These are phyloP conservation scores for Eubasilissa regina DNA, from an alignment of 1,140 invertebrate species.

Conservation along the genomic window DNA sequence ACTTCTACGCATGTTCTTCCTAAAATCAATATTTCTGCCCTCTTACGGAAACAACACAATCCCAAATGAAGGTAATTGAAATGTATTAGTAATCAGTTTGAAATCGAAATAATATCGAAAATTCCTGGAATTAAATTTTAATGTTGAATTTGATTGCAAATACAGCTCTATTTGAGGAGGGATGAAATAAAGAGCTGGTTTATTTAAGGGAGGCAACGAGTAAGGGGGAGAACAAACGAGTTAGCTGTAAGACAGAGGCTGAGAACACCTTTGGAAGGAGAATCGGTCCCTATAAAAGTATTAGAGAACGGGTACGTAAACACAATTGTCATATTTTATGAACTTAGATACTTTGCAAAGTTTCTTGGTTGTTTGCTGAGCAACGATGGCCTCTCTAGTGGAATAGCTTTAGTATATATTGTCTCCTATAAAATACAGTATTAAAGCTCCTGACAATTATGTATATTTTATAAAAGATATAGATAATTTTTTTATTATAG, in stretches of 20 bases:
- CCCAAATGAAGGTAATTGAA: background rate
- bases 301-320: conserved; percentile 46
- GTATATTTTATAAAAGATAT: no score
- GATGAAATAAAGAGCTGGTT: background rate
- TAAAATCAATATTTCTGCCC: no score
- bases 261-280: conserved; percentile 15
- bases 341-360: conserved; percentile 51
- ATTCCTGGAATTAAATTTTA: conserved; percentile 15
- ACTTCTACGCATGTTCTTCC: no score
- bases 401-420: no score
- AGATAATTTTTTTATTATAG: no score
- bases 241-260: conserved; percentile 47
- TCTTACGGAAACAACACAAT: no score
- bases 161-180: background rate
- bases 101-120: background rate
- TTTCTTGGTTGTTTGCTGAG: conserved; percentile 1
- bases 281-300: conserved; percentile 43
- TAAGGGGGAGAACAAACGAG: conserved; percentile 47
- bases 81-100: background rate
- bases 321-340: conserved; percentile 60
- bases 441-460: no score
- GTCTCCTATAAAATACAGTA: no score
- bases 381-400: background rate
- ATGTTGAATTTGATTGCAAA: conserved; percentile 20
- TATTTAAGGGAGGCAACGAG: conserved; percentile 29